A percentile compares a stretch with the other conserved stretches of the same genome.
Conservation (phyloP, 2,888 invertebrate genomes). For the Anodontia alba region DNA sequence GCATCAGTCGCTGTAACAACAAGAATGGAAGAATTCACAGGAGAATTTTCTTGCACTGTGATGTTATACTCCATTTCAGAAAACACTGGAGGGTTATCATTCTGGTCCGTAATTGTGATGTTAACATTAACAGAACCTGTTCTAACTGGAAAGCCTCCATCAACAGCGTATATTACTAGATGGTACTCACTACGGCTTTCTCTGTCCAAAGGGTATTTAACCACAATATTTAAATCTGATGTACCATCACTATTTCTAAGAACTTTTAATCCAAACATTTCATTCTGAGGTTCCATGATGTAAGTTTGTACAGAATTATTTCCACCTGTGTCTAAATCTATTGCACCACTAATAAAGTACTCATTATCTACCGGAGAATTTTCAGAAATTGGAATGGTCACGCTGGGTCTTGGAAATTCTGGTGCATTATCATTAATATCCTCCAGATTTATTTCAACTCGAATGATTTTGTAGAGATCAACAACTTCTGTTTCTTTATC, state of each 20-base stretch:
- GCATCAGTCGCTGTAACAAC: slow-evolving; percentile 92
- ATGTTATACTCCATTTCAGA: slow-evolving; percentile 66
- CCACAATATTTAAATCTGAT: slow-evolving; percentile 73
- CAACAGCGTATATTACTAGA: slow-evolving; percentile 74
- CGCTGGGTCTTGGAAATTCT: slow-evolving; percentile 63
- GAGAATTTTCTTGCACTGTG: slow-evolving; percentile 71
- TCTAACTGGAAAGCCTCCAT: slow-evolving; percentile 74
- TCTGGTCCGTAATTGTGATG: slow-evolving; percentile 76
- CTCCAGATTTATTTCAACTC: slow-evolving; percentile 65
- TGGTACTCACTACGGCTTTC: slow-evolving; percentile 75
- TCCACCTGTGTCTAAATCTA: slow-evolving; percentile 70
- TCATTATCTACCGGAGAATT: slow-evolving; percentile 64
- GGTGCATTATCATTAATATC: slow-evolving; percentile 78
- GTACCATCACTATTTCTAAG: slow-evolving; percentile 64
- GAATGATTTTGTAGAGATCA: slow-evolving; percentile 73
- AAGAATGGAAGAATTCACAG: slow-evolving; percentile 66
- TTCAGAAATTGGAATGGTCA: slow-evolving; percentile 71
- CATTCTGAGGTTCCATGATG: slow-evolving; percentile 68
- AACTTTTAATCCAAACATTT: slow-evolving; percentile 73
- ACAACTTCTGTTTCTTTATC: slow-evolving; percentile 55
- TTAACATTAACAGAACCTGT: slow-evolving; percentile 76
- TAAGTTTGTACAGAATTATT: slow-evolving; percentile 75
- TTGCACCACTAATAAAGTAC: slow-evolving; percentile 71
- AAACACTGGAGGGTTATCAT: slow-evolving; percentile 78
- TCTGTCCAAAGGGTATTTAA: slow-evolving; percentile 75